Evolutionary conservation across 2,888 invertebrate genomes (phyloP).

Genomic region (Papilio demoleus): DNA sequence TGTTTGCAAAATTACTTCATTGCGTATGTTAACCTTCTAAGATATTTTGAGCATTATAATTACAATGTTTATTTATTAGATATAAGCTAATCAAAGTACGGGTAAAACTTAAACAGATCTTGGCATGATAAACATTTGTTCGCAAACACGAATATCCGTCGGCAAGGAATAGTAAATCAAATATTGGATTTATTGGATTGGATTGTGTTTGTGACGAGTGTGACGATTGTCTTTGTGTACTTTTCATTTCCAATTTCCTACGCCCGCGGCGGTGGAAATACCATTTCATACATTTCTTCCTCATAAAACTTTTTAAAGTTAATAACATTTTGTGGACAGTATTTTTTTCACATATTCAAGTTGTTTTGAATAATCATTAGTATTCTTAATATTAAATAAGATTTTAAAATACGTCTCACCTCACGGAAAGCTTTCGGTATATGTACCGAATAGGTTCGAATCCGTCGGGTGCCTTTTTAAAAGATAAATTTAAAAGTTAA

Average conservation of each 20-base stretch:
- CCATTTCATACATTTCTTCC: constrained; percentile 16
- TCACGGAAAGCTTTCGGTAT: no score
- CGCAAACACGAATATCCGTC: constrained; percentile 15
- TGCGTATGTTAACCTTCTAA: no score
- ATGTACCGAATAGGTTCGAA: no score
- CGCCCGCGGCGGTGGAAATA: constrained; percentile 9
- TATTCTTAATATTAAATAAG: no score
- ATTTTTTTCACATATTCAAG: background rate
- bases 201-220: constrained; percentile 37
- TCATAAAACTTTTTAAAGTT: background rate
- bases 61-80: background rate
- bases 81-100: background rate
- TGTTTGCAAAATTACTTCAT: no score
- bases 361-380: background rate
- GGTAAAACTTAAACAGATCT: background rate
- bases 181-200: constrained; percentile 39
- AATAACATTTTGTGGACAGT: background rate
- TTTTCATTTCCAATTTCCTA: constrained; percentile 36
- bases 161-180: constrained; percentile 36
- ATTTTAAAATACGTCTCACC: no score
- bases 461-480: no score
- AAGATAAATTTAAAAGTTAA: no score
- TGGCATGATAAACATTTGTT: constrained; percentile 19
- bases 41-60: no score
- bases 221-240: constrained; percentile 31